Percentiles rank a stretch among this genome's conserved stretches.
Evolutionary conservation across 1,140 invertebrate species (phyloP).

Genomic region (Littorina saxatilis): DNA sequence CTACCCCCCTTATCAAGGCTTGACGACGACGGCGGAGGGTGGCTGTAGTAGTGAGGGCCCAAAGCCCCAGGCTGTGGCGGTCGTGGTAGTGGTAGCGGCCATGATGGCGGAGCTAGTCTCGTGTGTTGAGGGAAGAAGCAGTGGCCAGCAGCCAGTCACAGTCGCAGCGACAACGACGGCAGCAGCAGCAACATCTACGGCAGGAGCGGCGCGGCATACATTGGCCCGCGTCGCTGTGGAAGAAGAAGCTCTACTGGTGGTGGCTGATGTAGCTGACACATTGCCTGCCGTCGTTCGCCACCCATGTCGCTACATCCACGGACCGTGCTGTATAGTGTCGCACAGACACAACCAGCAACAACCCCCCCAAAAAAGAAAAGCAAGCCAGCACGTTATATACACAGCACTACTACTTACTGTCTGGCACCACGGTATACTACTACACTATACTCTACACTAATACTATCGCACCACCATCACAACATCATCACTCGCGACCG

Average conservation of each 20-base stretch:
- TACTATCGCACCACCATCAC: too few relatives aligned
- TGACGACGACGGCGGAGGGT: background rate
- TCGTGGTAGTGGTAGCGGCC: slow-evolving; percentile 9
- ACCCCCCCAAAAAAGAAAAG: too few relatives aligned
- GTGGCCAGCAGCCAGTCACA: background rate
- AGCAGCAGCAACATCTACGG: background rate
- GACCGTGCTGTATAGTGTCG: too few relatives aligned
- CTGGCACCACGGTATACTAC: too few relatives aligned
- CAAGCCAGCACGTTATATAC: too few relatives aligned
- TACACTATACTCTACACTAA: too few relatives aligned
- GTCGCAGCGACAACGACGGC: background rate
- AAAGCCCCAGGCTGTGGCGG: background rate
- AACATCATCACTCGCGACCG: too few relatives aligned
- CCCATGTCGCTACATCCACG: too few relatives aligned
- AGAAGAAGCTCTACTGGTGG: background rate
- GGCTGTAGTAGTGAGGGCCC: background rate
- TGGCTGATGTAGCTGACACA: background rate
- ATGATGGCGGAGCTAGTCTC: slow-evolving; percentile 14
- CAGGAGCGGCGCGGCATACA: background rate
- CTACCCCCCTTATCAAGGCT: background rate
- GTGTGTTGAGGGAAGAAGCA: background rate
- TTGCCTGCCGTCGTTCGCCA: too few relatives aligned
- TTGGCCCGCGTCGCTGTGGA: background rate
- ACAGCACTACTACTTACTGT: too few relatives aligned
- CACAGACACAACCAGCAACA: too few relatives aligned